Base-by-base conservation (phyloP, 2,797 vertebrate species). In the Emys orbicularis region DNA sequence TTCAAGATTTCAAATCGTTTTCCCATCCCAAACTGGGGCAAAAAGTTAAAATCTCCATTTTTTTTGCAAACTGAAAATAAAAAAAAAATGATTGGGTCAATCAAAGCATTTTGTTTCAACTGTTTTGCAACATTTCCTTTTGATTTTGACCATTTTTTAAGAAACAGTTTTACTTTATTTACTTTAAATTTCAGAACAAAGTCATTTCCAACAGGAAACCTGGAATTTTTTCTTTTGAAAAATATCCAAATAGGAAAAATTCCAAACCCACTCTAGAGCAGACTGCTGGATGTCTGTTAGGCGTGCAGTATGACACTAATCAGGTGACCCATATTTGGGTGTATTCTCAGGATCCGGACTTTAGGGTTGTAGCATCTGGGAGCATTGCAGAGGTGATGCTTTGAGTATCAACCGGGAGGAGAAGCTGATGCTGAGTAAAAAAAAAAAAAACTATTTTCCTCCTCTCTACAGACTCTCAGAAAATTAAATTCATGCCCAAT, bases 401-500 rank as follows among this genome's bases (percentile, higher is more conserved):
- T 2, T 4, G 54, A 81, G 88, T 6, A 54, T 79, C 44, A 83
- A 49, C 54, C 2, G 79, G 76, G 59, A 94, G 79, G 65, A 89
- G 92, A 84, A 79, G 59, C 79, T 89, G 83, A 86, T 34, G 54
- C 91, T 53, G 10, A 87, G 91, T 89, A 59, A 59, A 15, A 59
- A 13, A 4, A 49, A 49, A 12, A 83, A 57, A 59, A 84, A 89
- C 53, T 84, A 86, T 92, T 94, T 86, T 90, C 44, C 93, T 92
- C 65, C 90, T 90, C 84, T 92, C 92, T 92, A 89, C 92, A 96
- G 95, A 91, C 91, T 92, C 85, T 88, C 72, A 96, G 96, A 95
- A 97, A 97, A 97, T 97, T 95, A 96, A 96, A 97, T 97, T 96
- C 95, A 96, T 97, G 95, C 90, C 96, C 94, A 97, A 92, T 96